These are phyloP conservation scores for Microplitis mediator DNA, from an alignment of 1,140 invertebrate genomes.

Conservation along the genomic window DNA sequence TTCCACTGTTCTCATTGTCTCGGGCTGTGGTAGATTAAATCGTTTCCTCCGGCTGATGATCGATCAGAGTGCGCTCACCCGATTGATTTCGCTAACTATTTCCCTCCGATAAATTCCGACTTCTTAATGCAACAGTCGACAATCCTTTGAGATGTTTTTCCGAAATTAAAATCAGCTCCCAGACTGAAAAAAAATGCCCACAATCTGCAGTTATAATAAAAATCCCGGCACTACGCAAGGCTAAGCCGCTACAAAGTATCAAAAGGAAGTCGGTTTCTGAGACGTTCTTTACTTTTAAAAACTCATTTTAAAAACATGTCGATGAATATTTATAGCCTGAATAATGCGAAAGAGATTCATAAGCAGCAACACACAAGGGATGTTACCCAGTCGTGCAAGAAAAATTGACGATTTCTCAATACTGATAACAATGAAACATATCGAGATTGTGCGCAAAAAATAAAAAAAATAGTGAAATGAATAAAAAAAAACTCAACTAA, in stretches of 20 bases:
- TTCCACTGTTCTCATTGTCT: constrained; percentile 17
- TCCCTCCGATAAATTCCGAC: no score
- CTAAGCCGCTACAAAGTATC: constrained; percentile 17
- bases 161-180: no score
- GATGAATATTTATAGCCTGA: constrained; percentile 27
- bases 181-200: neutral
- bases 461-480: neutral
- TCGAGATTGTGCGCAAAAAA: neutral
- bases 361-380: neutral
- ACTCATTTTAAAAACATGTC: neutral
- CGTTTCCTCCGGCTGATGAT: constrained; percentile 38
- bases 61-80: constrained; percentile 29
- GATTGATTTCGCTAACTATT: no score
- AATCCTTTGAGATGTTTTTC: neutral
- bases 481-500: neutral
- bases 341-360: neutral
- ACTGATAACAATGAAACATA: neutral
- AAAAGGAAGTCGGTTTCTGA: constrained; percentile 20
- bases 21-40: constrained; percentile 47
- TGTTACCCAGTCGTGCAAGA: neutral
- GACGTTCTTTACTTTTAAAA: neutral
- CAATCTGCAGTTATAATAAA: no score
- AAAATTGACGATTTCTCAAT: constrained; percentile 8
- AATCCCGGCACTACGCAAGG: constrained; percentile 29
- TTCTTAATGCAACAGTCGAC: no score